Conservation (phyloP, 2,113 vertebrate species). For the Ictalurus furcatus region DNA sequence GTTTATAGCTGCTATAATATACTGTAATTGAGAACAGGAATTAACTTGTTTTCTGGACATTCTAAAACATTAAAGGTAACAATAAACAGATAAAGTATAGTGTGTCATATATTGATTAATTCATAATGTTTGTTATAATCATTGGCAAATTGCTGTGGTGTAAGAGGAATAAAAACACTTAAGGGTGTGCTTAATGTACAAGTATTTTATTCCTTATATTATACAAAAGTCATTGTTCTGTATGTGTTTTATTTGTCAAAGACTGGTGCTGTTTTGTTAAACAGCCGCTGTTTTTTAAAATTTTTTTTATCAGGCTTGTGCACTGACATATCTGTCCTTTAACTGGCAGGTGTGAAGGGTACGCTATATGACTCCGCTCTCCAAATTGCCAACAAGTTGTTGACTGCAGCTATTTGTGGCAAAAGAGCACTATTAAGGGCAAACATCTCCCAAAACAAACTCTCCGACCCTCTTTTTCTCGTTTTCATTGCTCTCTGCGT, state of each 20-base stretch:
- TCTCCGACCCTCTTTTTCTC: not conserved
- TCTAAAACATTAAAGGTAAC: not conserved
- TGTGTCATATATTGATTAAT: not conserved
- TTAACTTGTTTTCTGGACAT: not conserved
- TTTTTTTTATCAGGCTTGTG: not conserved
- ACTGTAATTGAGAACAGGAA: not conserved
- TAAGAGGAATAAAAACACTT: not conserved
- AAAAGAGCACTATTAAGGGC: constrained; percentile 38
- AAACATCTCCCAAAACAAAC: constrained; percentile 31
- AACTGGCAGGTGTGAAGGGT: constrained; percentile 43
- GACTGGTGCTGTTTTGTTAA: not conserved
- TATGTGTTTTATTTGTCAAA: not conserved
- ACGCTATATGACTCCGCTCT: constrained; percentile 37
- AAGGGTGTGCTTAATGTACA: not conserved
- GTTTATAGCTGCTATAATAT: not conserved
- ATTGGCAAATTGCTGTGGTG: not conserved
- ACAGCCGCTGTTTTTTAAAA: not conserved
- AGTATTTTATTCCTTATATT: not conserved
- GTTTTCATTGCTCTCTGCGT: not conserved
- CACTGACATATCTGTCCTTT: not conserved
- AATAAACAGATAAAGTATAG: not conserved
- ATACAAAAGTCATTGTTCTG: not conserved
- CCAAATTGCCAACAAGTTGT: constrained; percentile 29
- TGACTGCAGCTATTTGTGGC: constrained; percentile 42
- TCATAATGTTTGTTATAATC: not conserved